Evolutionary conservation across 2,888 invertebrate species (phyloP), one percentile per base, ranked within the genome.

Genomic region (Parnassius orleans): DNA sequence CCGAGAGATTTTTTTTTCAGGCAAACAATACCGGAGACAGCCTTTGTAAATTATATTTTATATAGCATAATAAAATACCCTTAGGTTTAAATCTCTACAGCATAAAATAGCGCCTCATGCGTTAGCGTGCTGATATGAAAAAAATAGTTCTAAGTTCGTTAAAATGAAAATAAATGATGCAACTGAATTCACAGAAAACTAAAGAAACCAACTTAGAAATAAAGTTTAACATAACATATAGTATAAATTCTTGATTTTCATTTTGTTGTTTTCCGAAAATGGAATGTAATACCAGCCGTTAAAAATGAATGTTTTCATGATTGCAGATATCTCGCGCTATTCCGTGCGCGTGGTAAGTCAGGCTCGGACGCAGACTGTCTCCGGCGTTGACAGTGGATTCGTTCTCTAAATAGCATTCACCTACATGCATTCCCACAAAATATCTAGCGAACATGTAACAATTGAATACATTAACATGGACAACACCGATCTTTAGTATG

Each of bases 401-500:
- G 83, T 84, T 84, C 85, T 83, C 89, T 89, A 89, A 84, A 80
- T 81, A 85, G 88, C 90, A 90, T 90, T 89, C 90, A 84, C 77
- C 90, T 90, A 90, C 78, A 83, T 81, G 86, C 90, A 90, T 90
- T 87, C 90, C 84, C 78, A 87, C 85, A 87, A 86, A 84, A 81
- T 81, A 83, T 81, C 87, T 87, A 90, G 83, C 81, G 83, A 86
- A 86, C 87, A 86, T 76, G 78, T 81, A 82, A 73, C 75, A 77
- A 76, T 72, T 77, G 78, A 76, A 76, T 82, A 87, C 84, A 86
- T 80, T 75, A 79, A 87, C 81, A 84, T 84, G 77, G 79, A 89
- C 90, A 90, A 90, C 90, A 90, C 78, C 81, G 80, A 90, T 81
- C 77, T 80, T 80, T 85, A 86, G 76, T 82, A 83, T 77, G 83